Base-by-base conservation (phyloP, 1,140 invertebrate genomes). In the Sycophila sp. region DNA sequence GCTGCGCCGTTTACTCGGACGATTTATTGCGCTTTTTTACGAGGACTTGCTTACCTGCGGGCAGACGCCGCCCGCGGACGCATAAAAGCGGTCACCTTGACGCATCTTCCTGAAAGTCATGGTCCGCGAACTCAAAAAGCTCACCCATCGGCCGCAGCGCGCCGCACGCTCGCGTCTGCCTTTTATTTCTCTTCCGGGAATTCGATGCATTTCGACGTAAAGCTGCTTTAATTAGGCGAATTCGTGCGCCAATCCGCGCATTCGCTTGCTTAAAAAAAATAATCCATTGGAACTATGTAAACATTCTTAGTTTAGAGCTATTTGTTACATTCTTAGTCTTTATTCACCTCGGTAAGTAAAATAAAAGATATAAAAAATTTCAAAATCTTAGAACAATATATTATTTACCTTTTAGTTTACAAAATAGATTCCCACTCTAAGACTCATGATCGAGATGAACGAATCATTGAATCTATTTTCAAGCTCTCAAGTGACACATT, bases 111-210 rank as follows among this genome's bases (percentile, higher is more conserved):
- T 51, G 45, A 51, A 53, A 64, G 62, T 51, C 62, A 64, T 22
- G 45, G 47, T 51, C 47, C 40, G 28, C 22, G 59, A 62, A 32
- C 40, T 62, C 28, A n/a, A 47, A 63, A 53, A 42, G 38, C 26
- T 28, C 13, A 7, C 19, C 15, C 30, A 17, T 11, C 19, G 28
- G 34, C 8, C 15, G 2, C 7, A n/a, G 13, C 19, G 10, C 2
- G 7, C 17, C 11, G 32, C 24, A 5, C 11, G 49, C 26, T 4
- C 19, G 49, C 24, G 22, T 62, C 24, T 13, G 5, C 6, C 40
- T 62, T 49, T 63, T 63, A 63, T 63, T 63, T 36, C 17, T 11
- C 24, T 63, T 63, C 60, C 19, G 11, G 15, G 45, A 63, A 63
- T 4, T 17, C 45, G 17, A 49, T 51, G 45, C 45, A 63, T 49